Base-by-base conservation (phyloP, 2,888 invertebrate genomes). In the Ptilodon capucinus region DNA sequence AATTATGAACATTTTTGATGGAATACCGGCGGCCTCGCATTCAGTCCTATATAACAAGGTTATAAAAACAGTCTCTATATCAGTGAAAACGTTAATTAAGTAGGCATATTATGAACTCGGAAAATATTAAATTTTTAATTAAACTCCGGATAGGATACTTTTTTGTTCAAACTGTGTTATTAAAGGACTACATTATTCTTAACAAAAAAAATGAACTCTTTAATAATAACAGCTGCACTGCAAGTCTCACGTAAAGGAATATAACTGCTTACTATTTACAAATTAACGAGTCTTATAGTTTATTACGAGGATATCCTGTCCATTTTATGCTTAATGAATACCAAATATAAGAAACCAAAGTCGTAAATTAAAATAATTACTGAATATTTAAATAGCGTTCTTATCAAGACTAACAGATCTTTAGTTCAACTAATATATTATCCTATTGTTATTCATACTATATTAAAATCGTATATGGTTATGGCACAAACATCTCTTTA, bases 71-170 rank as follows among this genome's bases (percentile, higher is more conserved):
- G 57, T 49, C 57, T 60, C 44, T 68, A 63, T 68, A 58, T 69
- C 58, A 63, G 56, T 53, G 47, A 61, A 71, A 59, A 59, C 56
- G 53, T 76, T 74, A 74, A 76, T 76, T 71, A 74, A 69, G 69
- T 64, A 69, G 57, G 58, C 63, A 57, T 65, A 68, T 71, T 68
- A 73, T 58, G 62, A 74, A 71, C 68, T 59, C 54, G 60, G 69
- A 63, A 65, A 61, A 51, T 64, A 56, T 60, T 64, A 60, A 65
- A 46, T 64, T 74, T 72, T 72, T 64, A 70, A 70, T 71, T 68
- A 74, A 72, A 51, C 68, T 68, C 54, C 62, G 46, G 47, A 43
- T 43, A 35, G 52, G 49, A 54, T 61, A 59, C 55, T 55, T 57
- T 64, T 41, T 36, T 32, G 57, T 57, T 51, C 40, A 47, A 50